Base-by-base conservation (phyloP, 2,888 invertebrate genomes). In the Orthosia incerta region DNA sequence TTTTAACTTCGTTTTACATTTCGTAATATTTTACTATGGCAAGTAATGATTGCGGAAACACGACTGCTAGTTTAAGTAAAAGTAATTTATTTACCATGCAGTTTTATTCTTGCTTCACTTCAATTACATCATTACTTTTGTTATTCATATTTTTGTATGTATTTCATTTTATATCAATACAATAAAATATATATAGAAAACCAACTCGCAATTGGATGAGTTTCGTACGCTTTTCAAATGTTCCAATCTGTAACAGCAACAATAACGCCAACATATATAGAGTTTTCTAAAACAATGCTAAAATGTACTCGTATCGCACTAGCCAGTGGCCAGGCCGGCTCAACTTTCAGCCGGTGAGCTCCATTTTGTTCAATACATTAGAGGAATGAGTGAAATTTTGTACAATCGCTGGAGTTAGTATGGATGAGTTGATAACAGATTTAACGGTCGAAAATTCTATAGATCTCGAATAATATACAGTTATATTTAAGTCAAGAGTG, bases 1-100 rank as follows among this genome's bases (percentile, higher is more conserved):
- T 72, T 85, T 82, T 61, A 74, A 75, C 70, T 77, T 68, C 48
- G 68, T 74, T 76, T 85, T 73, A 65, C 72, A 55, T 63, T 61
- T 51, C 15, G 51, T 51, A 74, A 46, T 74, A 16, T 66, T 76
- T 76, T 66, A 62, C 60, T 57, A 56, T 59, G 39, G 50, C 39
- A 56, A 70, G 73, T 67, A 62, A 62, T 63, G 48, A 76, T 60
- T 66, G 20, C 16, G 26, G 31, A 65, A 74, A 66, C 23, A 51
- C 13, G 46, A n/a, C 13, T 69, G 31, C 50, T 55, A 61, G 31
- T 71, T 71, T 68, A 0, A 0, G 3, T 48, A 66, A 56, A 74
- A 64, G 7, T 55, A n/a, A 39, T 71, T 74, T 39, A 64, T 50
- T n/a, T 20, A 16, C 5, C 31, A 7, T 50, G 3, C 5, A 13